Evolutionary conservation across 2,888 invertebrate species (phyloP).

Genomic region (Nematopogon swammerdamellus): DNA sequence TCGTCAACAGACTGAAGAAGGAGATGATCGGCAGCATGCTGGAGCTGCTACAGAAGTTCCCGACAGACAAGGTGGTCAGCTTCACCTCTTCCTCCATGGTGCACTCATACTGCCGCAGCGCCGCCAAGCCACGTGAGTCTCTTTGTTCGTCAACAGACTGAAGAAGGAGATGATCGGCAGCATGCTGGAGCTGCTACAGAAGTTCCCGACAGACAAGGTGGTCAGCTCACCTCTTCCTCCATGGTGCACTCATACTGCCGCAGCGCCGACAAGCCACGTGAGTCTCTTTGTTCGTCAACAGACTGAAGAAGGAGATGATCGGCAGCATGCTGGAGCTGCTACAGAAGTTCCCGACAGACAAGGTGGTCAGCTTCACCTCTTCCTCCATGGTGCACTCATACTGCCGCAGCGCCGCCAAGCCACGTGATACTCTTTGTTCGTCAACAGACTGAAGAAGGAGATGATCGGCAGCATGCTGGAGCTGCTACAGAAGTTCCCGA

Average conservation of each 20-base stretch:
- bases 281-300: constrained; percentile 23
- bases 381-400: constrained; percentile 52
- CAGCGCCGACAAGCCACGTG: constrained; percentile 38
- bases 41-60: constrained; percentile 31
- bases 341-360: constrained; percentile 32
- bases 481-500: constrained; percentile 28
- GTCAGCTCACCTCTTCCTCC: constrained; percentile 45
- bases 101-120: constrained; percentile 46
- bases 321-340: constrained; percentile 41
- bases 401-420: constrained; percentile 40
- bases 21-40: constrained; percentile 45
- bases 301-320: constrained; percentile 44
- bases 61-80: constrained; percentile 40
- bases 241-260: constrained; percentile 51
- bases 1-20: constrained; percentile 37
- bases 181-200: constrained; percentile 35
- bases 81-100: constrained; percentile 49
- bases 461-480: constrained; percentile 46
- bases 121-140: constrained; percentile 37
- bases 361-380: constrained; percentile 42
- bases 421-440: constrained; percentile 26
- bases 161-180: constrained; percentile 40
- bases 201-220: constrained; percentile 36
- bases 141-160: constrained; percentile 36
- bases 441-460: constrained; percentile 36